Percentiles rank a stretch among this genome's conserved stretches.
Evolutionary conservation across 2,888 invertebrate species (phyloP).

Genomic region (Phengaris alcon): DNA sequence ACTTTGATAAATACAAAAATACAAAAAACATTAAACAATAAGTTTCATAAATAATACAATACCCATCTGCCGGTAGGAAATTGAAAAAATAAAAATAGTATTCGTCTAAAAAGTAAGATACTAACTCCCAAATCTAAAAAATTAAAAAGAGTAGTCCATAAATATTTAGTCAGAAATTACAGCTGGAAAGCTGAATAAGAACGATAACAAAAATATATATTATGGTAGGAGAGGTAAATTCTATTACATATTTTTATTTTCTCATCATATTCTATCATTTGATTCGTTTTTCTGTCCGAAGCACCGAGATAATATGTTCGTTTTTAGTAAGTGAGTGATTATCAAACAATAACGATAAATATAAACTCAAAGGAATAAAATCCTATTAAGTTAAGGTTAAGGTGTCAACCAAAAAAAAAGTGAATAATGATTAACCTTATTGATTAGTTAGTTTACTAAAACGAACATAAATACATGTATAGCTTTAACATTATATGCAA

Average conservation of each 20-base stretch:
- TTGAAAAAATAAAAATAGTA: constrained; percentile 5
- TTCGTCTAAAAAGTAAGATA: not conserved
- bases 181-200: not conserved
- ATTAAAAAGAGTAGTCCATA: not conserved
- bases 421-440: too few relatives aligned
- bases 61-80: not conserved
- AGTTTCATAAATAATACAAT: not conserved
- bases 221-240: not conserved
- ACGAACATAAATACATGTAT: too few relatives aligned
- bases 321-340: not conserved
- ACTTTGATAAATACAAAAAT: not conserved
- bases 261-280: too few relatives aligned
- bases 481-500: too few relatives aligned
- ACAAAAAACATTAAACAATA: not conserved
- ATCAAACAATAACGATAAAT: not conserved
- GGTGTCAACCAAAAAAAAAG: too few relatives aligned
- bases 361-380: not conserved
- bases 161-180: not conserved
- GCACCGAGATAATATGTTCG: not conserved
- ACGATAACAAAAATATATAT: not conserved
- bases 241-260: not conserved
- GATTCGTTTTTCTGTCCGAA: not conserved
- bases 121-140: not conserved
- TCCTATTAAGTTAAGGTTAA: too few relatives aligned
- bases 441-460: too few relatives aligned